Evolutionary conservation across 2,113 vertebrate genomes (phyloP).

Genomic region (Hypomesus transpacificus): DNA sequence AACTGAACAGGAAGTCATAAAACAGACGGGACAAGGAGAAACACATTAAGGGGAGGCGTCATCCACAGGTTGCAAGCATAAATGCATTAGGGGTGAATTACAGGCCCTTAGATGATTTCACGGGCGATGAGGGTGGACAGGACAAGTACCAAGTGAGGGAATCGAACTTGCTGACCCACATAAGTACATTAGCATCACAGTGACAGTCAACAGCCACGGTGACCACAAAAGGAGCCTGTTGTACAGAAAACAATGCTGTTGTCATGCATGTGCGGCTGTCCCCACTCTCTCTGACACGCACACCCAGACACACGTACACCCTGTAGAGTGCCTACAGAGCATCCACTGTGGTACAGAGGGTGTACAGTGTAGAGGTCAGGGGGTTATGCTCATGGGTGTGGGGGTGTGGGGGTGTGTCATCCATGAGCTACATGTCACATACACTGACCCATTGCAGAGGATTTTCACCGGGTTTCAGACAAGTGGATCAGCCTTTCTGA

Average conservation of each 20-base stretch:
- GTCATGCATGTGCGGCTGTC: slow-evolving; percentile 10
- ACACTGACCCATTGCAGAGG: slow-evolving; percentile 49
- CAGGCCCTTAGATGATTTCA: slow-evolving; percentile 27
- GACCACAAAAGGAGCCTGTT: slow-evolving; percentile 35
- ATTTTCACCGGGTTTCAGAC: slow-evolving; percentile 60
- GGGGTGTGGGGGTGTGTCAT: background rate
- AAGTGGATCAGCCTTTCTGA: slow-evolving; percentile 53
- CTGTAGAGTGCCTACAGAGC: background rate
- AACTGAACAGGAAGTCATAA: slow-evolving; percentile 12
- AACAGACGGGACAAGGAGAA: background rate
- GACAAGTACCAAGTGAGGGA: slow-evolving; percentile 24
- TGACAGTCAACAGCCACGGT: slow-evolving; percentile 45
- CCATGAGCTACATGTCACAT: slow-evolving; percentile 28
- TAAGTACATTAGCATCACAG: slow-evolving; percentile 56
- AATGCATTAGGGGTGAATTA: slow-evolving; percentile 51
- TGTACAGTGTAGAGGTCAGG: background rate
- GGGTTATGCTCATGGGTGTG: slow-evolving; percentile 7
- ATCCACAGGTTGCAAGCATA: slow-evolving; percentile 46
- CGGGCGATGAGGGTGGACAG: slow-evolving; percentile 18
- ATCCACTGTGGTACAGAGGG: slow-evolving; percentile 16
- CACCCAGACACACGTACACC: slow-evolving; percentile 17
- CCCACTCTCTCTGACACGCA: slow-evolving; percentile 1
- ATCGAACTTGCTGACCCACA: slow-evolving; percentile 55
- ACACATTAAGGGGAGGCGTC: slow-evolving; percentile 38
- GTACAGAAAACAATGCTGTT: slow-evolving; percentile 42